phyloP scores from a whole-genome alignment of 2,113 vertebrate genomes.

The Ceyx cyanopectus region DNA sequence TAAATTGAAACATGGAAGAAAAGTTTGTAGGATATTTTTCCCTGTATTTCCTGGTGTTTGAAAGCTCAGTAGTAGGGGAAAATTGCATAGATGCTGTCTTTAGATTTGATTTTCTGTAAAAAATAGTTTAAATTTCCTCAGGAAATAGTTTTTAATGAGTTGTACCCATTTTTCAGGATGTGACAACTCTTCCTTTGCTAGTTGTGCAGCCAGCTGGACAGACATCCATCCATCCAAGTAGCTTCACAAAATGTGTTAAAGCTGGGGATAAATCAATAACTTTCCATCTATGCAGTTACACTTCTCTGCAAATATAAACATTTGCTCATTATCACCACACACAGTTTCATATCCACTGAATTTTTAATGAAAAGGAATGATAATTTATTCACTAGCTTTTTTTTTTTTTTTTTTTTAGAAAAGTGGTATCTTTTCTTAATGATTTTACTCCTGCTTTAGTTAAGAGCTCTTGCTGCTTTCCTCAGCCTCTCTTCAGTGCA shows the following conservation, averaged over 20 bases:
- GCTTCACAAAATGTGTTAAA: conserved; percentile 23
- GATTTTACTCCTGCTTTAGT: conserved; percentile 48
- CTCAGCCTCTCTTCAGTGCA: background rate
- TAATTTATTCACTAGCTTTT: conserved; percentile 69
- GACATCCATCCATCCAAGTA: conserved; percentile 30
- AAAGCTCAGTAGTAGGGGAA: background rate
- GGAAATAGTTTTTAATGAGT: background rate
- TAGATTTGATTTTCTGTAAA: background rate
- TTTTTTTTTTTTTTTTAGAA: conserved; percentile 27
- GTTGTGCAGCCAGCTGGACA: conserved; percentile 53
- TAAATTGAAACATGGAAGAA: background rate
- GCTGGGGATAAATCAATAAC: conserved; percentile 64
- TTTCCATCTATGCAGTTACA: conserved; percentile 67
- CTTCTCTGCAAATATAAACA: conserved; percentile 77
- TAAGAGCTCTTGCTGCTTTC: background rate
- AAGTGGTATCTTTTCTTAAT: conserved; percentile 59
- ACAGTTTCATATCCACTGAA: conserved; percentile 77
- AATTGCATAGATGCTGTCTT: background rate
- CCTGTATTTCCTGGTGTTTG: background rate
- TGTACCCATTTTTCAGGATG: background rate
- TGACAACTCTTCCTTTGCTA: background rate
- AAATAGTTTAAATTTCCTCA: background rate
- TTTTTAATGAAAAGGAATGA: conserved; percentile 77
- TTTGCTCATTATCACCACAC: conserved; percentile 76
- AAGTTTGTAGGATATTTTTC: background rate